Conservation (phyloP, 2,888 invertebrate species). For the Ceriagrion tenellum region DNA sequence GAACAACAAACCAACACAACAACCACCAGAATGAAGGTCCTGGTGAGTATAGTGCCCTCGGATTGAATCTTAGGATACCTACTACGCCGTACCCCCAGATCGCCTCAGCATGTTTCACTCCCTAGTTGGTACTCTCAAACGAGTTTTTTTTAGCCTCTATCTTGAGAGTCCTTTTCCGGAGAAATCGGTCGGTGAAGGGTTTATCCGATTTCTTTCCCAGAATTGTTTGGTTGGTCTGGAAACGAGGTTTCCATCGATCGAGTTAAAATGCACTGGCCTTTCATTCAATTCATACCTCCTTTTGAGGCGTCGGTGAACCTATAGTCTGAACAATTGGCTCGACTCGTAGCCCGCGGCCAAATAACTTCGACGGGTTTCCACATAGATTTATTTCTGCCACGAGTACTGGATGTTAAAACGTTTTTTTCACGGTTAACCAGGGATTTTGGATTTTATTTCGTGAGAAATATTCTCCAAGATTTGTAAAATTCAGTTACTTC, state of each 20-base stretch:
- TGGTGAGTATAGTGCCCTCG: slow-evolving; percentile 57
- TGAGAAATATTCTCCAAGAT: too few relatives aligned
- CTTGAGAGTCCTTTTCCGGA: neutral
- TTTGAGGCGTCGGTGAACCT: neutral
- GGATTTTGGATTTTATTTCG: too few relatives aligned
- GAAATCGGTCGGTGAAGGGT: neutral
- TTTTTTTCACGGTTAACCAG: too few relatives aligned
- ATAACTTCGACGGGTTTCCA: too few relatives aligned
- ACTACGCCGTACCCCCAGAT: neutral
- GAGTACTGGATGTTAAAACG: too few relatives aligned
- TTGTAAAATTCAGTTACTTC: too few relatives aligned
- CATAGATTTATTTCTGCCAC: too few relatives aligned
- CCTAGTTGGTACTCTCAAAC: neutral
- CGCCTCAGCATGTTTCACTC: slow-evolving; percentile 12
- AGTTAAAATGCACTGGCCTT: neutral
- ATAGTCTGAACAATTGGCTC: too few relatives aligned
- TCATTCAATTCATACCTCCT: neutral
- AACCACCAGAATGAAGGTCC: slow-evolving; percentile 61
- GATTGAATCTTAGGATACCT: neutral
- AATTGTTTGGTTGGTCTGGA: neutral
- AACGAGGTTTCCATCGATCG: neutral
- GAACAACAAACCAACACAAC: neutral
- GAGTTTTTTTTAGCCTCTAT: neutral
- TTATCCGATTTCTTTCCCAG: neutral
- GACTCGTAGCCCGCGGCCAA: too few relatives aligned